Conservation (phyloP, 1,140 invertebrate species). For the Melitaea cinxia region DNA sequence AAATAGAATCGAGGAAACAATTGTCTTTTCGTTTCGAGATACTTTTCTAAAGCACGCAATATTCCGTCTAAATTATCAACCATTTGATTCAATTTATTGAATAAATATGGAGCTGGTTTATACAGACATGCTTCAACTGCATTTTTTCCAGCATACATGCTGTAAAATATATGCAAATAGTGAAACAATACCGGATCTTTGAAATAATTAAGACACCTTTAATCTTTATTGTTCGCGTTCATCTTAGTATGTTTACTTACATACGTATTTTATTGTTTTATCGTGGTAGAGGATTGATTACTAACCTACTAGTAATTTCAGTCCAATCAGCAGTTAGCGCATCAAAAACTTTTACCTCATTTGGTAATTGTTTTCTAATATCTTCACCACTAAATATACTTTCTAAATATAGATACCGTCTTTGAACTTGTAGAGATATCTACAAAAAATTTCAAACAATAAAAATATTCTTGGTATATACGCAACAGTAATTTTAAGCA, state of each 20-base stretch:
- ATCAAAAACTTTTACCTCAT: conserved; percentile 89
- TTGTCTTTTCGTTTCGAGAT: conserved; percentile 92
- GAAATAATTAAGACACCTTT: too few species aligned
- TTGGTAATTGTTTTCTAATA: conserved; percentile 91
- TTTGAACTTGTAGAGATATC: conserved; percentile 88
- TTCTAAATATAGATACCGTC: conserved; percentile 91
- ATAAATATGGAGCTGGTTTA: conserved; percentile 82
- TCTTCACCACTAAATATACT: conserved; percentile 93
- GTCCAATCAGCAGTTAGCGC: conserved; percentile 87
- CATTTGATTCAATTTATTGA: conserved; percentile 85
- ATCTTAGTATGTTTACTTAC: too few species aligned
- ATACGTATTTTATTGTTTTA: too few species aligned
- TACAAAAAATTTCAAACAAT: conserved; percentile 19
- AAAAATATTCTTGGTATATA: not conserved
- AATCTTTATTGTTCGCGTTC: too few species aligned
- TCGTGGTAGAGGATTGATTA: too few species aligned
- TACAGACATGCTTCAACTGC: conserved; percentile 83
- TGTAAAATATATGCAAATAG: conserved; percentile 18
- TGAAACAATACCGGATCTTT: conserved; percentile 29
- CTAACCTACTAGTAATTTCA: conserved; percentile 84
- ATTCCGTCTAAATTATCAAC: conserved; percentile 86
- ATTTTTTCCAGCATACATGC: conserved; percentile 81
- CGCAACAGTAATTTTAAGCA: not conserved
- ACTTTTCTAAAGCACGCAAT: conserved; percentile 89
- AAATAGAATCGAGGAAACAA: conserved; percentile 92